Conservation (phyloP, 2,888 invertebrate species). For the Frankliniella fusca region DNA sequence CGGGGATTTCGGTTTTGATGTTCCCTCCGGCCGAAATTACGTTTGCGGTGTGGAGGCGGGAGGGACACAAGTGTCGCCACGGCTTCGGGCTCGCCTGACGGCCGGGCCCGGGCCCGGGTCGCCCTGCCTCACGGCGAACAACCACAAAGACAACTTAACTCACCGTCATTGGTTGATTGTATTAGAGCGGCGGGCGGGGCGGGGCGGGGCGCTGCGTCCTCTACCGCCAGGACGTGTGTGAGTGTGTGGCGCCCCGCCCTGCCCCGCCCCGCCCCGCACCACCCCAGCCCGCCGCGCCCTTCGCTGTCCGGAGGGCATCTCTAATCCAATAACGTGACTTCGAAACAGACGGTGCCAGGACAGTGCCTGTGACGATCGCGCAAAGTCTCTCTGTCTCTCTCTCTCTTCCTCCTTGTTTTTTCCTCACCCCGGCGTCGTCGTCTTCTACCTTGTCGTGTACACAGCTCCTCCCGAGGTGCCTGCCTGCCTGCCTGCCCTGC, state of each 20-base stretch:
- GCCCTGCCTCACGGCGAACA: neutral
- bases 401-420: neutral
- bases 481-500: too few species aligned
- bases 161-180: slow-evolving; percentile 22
- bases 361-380: slow-evolving; percentile 1
- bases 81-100: neutral
- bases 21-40: slow-evolving; percentile 2
- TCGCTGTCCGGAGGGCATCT: neutral
- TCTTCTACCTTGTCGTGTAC: neutral
- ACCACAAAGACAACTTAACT: slow-evolving; percentile 26
- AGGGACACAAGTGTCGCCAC: slow-evolving; percentile 4
- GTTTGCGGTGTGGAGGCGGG: slow-evolving; percentile 7
- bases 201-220: neutral
- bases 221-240: neutral
- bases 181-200: neutral
- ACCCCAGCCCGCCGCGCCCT: too few species aligned
- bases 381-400: neutral
- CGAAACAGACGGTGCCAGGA: slow-evolving; percentile 17
- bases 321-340: slow-evolving; percentile 15
- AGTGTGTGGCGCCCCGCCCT: neutral
- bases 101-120: neutral
- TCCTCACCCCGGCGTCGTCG: neutral
- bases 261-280: too few species aligned
- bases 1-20: neutral
- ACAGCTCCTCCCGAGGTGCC: neutral